Conservation (phyloP, 2,888 invertebrate species). For the Stictocephala bisonia region DNA sequence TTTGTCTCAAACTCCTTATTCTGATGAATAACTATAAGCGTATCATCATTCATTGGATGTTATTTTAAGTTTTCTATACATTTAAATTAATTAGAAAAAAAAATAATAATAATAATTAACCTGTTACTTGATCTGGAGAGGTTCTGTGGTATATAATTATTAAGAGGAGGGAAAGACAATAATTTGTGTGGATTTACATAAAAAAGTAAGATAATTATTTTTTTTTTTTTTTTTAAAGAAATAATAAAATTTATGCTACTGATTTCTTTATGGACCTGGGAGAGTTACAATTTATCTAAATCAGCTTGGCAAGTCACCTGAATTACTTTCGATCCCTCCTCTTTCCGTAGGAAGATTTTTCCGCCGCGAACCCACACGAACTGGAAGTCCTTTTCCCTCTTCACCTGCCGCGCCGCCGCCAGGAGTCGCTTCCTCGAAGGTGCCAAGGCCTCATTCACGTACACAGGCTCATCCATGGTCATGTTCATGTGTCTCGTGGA, state of each 20-base stretch:
- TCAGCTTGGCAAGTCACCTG: not conserved
- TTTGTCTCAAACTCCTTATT: constrained; percentile 16
- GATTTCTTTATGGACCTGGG: too few species aligned
- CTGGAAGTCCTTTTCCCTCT: constrained; percentile 30
- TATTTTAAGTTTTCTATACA: not conserved
- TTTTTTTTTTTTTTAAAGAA: not conserved
- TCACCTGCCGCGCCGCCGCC: constrained; percentile 15
- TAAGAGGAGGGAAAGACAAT: too few species aligned
- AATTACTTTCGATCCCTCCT: not conserved
- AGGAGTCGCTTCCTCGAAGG: constrained; percentile 3
- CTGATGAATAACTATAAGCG: not conserved
- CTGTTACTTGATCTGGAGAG: too few species aligned
- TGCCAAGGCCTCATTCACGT: constrained; percentile 41
- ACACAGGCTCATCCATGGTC: constrained; percentile 22
- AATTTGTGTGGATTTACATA: too few species aligned
- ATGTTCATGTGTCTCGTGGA: constrained; percentile 17
- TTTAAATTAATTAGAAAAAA: not conserved
- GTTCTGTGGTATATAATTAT: too few species aligned
- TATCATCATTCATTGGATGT: not conserved
- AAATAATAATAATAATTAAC: too few species aligned
- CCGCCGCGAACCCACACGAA: constrained; percentile 41
- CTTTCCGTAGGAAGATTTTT: constrained; percentile 34
- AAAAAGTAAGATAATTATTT: not conserved
- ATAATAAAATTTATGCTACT: not conserved
- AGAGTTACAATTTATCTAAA: not conserved